Evolutionary conservation across 2,888 invertebrate species (phyloP).

Genomic region (Folsomia manolachei): DNA sequence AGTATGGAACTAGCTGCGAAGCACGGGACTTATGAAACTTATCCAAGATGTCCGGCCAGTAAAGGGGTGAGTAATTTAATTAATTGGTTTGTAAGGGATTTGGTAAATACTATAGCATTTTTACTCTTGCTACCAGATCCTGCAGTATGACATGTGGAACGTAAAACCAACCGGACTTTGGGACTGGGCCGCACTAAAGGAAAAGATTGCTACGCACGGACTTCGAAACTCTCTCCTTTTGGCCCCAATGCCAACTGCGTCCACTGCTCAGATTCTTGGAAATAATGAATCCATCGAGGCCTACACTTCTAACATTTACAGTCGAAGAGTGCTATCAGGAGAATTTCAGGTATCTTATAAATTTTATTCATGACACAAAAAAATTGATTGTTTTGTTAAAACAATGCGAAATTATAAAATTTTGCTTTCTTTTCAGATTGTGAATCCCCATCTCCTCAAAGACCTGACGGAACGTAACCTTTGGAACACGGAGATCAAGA

Average conservation of each 20-base stretch:
- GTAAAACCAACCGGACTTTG: conserved; percentile 81
- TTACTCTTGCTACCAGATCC: conserved; percentile 60
- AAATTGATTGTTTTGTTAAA: background rate
- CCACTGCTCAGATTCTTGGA: conserved; percentile 97
- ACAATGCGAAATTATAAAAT: conserved; percentile 30
- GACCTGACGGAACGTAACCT: conserved; percentile 86
- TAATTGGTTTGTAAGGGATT: background rate
- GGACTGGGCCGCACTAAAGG: conserved; percentile 82
- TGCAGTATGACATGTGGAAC: conserved; percentile 98
- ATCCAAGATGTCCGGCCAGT: conserved; percentile 86
- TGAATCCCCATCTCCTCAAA: conserved; percentile 90
- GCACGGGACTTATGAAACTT: conserved; percentile 84
- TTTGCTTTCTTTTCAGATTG: conserved; percentile 63
- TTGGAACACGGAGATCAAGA: conserved; percentile 96
- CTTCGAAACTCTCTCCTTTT: conserved; percentile 87
- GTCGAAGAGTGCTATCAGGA: conserved; percentile 87
- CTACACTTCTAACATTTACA: conserved; percentile 96
- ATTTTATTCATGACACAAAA: no score
- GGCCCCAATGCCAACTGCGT: conserved; percentile 98
- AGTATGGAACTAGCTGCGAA: conserved; percentile 89
- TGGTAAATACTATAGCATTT: no score
- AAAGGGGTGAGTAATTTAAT: conserved; percentile 65
- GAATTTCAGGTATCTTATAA: conserved; percentile 77
- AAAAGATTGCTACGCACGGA: conserved; percentile 81
- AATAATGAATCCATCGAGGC: conserved; percentile 99